phyloP scores from a whole-genome alignment of 2,797 vertebrate genomes.

The Chaetophractus vellerosus region DNA sequence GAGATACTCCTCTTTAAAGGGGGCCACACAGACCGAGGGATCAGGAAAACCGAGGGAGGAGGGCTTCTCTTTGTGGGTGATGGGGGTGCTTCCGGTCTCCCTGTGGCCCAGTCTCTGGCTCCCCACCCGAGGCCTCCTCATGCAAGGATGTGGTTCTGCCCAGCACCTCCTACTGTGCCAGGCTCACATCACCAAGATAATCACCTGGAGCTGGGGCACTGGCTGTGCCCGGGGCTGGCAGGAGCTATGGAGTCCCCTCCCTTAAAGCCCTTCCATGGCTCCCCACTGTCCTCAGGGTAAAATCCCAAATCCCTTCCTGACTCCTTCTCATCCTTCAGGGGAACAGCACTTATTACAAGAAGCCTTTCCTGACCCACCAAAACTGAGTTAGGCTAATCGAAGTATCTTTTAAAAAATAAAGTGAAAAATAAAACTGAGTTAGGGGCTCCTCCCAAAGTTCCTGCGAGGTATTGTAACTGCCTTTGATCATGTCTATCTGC shows the following conservation, averaged over 20 bases:
- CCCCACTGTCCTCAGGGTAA: background rate
- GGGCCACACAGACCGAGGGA: background rate
- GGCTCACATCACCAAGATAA: background rate
- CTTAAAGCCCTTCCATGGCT: background rate
- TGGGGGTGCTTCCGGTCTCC: background rate
- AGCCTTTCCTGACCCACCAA: background rate
- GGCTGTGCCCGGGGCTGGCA: background rate
- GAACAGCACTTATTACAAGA: background rate
- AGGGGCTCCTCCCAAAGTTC: background rate
- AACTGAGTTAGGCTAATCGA: too few species aligned
- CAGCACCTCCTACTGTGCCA: background rate
- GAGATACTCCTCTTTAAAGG: background rate
- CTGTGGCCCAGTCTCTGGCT: background rate
- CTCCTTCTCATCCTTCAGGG: background rate
- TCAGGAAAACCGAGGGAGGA: background rate
- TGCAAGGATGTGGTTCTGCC: background rate
- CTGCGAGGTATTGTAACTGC: background rate
- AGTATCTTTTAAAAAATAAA: too few species aligned
- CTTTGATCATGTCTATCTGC: background rate
- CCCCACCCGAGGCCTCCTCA: background rate
- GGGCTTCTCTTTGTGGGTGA: background rate
- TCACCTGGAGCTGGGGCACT: background rate
- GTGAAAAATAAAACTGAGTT: background rate
- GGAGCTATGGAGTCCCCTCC: background rate
- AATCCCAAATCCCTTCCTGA: background rate